Percentiles rank a stretch among this genome's conserved stretches.
Evolutionary conservation across 2,888 invertebrate genomes (phyloP).

Genomic region (Pristionchus japonicus): DNA sequence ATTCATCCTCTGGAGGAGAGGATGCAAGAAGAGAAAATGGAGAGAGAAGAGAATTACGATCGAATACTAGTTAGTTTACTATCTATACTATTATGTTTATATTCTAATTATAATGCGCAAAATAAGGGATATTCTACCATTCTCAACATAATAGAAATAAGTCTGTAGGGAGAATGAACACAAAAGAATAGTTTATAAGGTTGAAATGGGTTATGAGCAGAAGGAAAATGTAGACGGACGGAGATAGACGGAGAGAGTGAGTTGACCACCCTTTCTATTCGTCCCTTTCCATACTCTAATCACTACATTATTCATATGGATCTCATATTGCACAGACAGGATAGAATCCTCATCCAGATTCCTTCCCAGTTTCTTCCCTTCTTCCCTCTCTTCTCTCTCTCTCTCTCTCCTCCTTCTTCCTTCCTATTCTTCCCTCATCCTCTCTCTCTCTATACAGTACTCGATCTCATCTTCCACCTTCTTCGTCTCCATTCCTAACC

Average conservation of each 20-base stretch:
- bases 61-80: constrained; percentile 7
- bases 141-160: not conserved
- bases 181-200: constrained; percentile 21
- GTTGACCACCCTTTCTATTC: not conserved
- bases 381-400: no score
- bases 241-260: not conserved
- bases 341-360: not conserved
- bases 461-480: not conserved
- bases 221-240: not conserved
- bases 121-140: not conserved
- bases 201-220: not conserved
- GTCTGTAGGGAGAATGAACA: not conserved
- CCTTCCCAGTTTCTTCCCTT: no score
- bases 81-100: not conserved
- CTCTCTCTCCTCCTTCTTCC: not conserved
- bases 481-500: constrained; percentile 10
- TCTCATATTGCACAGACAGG: not conserved
- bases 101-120: no score
- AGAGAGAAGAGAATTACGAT: not conserved
- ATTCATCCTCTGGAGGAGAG: constrained; percentile 31
- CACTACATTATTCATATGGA: constrained; percentile 7
- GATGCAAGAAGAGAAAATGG: constrained; percentile 11
- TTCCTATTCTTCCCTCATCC: not conserved
- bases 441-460: not conserved
- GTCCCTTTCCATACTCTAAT: not conserved